Percentiles rank a stretch among this genome's conserved stretches.
These are phyloP conservation scores for Xanthostigma xanthostigma DNA, from an alignment of 2,888 invertebrate species.

Conservation along the genomic window DNA sequence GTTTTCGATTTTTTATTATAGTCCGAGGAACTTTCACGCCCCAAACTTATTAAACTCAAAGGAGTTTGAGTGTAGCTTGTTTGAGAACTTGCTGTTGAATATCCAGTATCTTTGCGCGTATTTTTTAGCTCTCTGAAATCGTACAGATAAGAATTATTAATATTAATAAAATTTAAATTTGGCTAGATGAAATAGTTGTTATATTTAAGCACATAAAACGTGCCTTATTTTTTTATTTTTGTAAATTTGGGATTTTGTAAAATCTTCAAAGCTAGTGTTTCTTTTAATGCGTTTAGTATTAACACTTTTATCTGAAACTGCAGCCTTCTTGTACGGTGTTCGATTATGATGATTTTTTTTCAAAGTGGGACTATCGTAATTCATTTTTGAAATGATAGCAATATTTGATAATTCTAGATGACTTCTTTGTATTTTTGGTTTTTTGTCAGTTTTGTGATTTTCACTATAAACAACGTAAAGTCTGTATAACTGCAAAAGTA, in stretches of 20 bases:
- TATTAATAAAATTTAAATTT: constrained; percentile 4
- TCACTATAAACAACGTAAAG: constrained; percentile 68
- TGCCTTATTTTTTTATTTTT: not conserved
- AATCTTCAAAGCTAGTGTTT: not conserved
- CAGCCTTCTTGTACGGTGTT: not conserved
- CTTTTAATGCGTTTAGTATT: not conserved
- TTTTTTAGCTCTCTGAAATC: constrained; percentile 24
- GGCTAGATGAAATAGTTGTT: no score
- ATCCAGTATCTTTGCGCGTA: constrained; percentile 46
- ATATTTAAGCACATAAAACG: no score
- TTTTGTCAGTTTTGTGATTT: constrained; percentile 28
- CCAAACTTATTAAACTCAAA: constrained; percentile 11
- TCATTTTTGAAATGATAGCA: constrained; percentile 34
- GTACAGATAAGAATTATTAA: not conserved
- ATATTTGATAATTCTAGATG: constrained; percentile 31
- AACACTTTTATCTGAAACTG: not conserved
- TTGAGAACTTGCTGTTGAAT: constrained; percentile 51
- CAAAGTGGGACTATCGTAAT: constrained; percentile 7
- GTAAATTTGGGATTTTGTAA: not conserved
- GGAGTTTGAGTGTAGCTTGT: constrained; percentile 25
- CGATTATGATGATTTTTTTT: no score
- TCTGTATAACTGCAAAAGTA: constrained; percentile 71
- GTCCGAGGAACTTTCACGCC: constrained; percentile 12
- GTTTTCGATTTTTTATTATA: constrained; percentile 24
- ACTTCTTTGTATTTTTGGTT: constrained; percentile 23